Base-by-base conservation (phyloP, 2,888 invertebrate species). In the Dasysyrphus albostriatus region DNA sequence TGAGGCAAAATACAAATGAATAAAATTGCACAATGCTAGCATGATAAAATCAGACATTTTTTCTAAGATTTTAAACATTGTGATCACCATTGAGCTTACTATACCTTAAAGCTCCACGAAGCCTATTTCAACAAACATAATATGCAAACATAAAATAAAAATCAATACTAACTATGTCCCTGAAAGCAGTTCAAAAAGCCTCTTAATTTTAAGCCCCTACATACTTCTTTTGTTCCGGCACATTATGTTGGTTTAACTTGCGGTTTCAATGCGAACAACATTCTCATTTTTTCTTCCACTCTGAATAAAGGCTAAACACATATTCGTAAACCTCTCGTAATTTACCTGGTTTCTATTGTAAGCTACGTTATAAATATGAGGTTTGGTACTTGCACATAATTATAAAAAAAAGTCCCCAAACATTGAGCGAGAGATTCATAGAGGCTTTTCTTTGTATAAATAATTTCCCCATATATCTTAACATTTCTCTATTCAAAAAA, bases 241-340 rank as follows among this genome's bases (percentile, higher is more conserved):
- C 34, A 34, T 32, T 32, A 32, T 34, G 32, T 56, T n/a, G 34
- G 32, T n/a, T 34, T 56, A 34, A 1, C 10, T 34, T 34, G 32
- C 32, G n/a, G 32, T 56, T 24, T 32, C 9, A 56, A 32, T 34
- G 56, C n/a, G 32, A 56, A 34, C 8, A n/a, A 9, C 32, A 34
- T 56, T 34, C 56, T 34, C 56, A 56, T 56, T 34, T 56, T n/a
- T 56, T 56, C 24, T 56, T 34, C 34, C 56, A 34, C 34, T 34
- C 56, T 34, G 56, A 29, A 56, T 34, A 16, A n/a, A 34, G 56
- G n/a, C 32, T 16, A 56, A 34, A 56, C n/a, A 56, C 32, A 56
- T n/a, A 56, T 34, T 16, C 56, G n/a, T 34, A n/a, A 56, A 34
- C 32, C 56, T 16, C 9, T n/a, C 29, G 29, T 54, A 54, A 0